phyloP scores from a whole-genome alignment of 2,113 vertebrate species.

The Anthoscopus minutus region DNA sequence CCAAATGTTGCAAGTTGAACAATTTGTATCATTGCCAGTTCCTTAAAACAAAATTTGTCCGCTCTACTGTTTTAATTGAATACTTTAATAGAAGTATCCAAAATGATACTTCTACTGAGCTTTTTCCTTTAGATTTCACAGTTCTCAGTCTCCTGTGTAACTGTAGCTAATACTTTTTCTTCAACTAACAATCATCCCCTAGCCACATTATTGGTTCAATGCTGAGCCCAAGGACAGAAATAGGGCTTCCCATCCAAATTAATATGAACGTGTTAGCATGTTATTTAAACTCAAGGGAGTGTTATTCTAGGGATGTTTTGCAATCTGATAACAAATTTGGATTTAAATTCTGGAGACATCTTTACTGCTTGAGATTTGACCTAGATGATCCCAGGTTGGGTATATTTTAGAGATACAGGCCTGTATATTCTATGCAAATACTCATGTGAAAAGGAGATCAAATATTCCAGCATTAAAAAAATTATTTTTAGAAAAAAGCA shows the following conservation, averaged over 20 bases:
- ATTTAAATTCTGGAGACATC: neutral
- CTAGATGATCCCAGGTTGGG: neutral
- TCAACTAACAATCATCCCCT: neutral
- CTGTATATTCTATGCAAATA: neutral
- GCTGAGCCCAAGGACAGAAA: neutral
- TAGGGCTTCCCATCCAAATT: neutral
- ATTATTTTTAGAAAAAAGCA: neutral
- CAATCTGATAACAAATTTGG: neutral
- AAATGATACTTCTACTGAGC: neutral
- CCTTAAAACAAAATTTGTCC: neutral
- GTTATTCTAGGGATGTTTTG: neutral
- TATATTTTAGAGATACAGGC: neutral
- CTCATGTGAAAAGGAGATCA: neutral
- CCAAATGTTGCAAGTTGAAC: neutral
- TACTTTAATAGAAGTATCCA: too few species aligned
- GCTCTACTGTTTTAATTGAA: neutral
- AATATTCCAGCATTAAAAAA: neutral
- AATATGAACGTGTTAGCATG: neutral
- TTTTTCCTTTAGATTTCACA: neutral
- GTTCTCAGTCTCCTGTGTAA: neutral
- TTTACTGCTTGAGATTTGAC: neutral
- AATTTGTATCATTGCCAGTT: neutral
- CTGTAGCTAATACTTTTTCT: neutral
- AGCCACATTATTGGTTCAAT: neutral
- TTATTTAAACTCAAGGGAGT: neutral